A percentile compares a stretch with the other conserved stretches of the same genome.
Conservation (phyloP, 2,888 invertebrate species). For the Oasisia sp. region DNA sequence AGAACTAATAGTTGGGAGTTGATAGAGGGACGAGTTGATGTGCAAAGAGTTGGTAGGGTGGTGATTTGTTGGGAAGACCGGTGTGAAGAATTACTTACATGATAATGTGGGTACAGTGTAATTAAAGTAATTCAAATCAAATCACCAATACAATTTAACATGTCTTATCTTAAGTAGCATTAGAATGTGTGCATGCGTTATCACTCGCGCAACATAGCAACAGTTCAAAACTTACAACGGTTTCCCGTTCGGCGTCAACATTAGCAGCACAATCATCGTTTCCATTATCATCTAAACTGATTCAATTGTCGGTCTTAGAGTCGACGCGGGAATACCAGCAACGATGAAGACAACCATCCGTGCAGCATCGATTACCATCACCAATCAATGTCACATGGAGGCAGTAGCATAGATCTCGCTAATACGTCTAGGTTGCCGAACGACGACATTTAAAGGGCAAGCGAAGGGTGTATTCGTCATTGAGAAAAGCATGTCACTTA, state of each 20-base stretch:
- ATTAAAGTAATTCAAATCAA: not conserved
- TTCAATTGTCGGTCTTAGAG: not conserved
- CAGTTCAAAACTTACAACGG: not conserved
- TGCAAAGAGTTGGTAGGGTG: too few species aligned
- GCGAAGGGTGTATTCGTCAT: not conserved
- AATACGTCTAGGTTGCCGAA: not conserved
- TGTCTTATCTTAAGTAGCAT: not conserved
- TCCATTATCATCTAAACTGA: slow-evolving; percentile 4
- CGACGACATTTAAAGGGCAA: slow-evolving; percentile 7
- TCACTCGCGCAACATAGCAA: not conserved
- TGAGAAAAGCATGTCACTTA: not conserved
- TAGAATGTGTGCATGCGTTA: not conserved
- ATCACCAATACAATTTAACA: not conserved
- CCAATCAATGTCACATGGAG: not conserved
- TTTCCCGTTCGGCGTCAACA: not conserved
- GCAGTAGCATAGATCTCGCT: not conserved
- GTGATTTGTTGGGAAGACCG: too few species aligned
- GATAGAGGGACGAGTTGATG: too few species aligned
- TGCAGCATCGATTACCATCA: not conserved
- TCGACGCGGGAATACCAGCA: not conserved
- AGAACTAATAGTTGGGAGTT: too few species aligned
- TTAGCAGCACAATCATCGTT: not conserved
- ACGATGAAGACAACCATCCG: not conserved
- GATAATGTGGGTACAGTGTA: not conserved
- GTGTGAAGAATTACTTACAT: not conserved